Conservation (phyloP, 2,888 invertebrate species). For the Cepaea hortensis region DNA sequence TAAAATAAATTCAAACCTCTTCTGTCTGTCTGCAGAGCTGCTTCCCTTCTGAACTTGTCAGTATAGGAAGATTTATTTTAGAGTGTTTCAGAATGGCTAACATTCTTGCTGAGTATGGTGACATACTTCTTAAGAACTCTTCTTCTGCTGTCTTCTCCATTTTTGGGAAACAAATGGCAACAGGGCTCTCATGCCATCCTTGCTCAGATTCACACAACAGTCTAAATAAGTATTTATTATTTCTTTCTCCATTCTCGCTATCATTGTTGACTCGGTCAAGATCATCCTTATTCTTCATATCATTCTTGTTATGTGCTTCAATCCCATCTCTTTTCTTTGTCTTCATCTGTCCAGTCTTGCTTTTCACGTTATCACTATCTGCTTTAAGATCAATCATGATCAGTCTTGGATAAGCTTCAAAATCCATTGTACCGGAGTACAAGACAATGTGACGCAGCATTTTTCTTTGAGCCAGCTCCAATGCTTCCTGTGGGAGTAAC, state of each 20-base stretch:
- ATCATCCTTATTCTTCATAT: conserved; percentile 20
- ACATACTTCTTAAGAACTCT: conserved; percentile 59
- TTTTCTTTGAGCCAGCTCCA: conserved; percentile 73
- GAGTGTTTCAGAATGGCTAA: conserved; percentile 70
- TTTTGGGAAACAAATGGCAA: conserved; percentile 56
- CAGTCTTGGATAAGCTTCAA: conserved; percentile 66
- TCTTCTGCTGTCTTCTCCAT: conserved; percentile 54
- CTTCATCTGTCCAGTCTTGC: background rate
- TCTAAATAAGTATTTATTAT: conserved; percentile 60
- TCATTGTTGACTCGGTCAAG: conserved; percentile 7
- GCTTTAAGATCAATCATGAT: conserved; percentile 64
- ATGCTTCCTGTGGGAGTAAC: conserved; percentile 63
- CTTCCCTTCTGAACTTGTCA: conserved; percentile 63
- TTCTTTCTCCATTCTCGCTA: conserved; percentile 3
- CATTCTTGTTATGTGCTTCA: conserved; percentile 18
- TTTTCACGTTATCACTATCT: background rate
- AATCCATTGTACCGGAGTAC: conserved; percentile 60
- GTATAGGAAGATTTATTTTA: conserved; percentile 57
- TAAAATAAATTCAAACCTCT: conserved; percentile 40
- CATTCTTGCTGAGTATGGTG: conserved; percentile 67
- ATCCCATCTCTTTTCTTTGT: conserved; percentile 38
- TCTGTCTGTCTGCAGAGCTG: conserved; percentile 62
- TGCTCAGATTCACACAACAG: conserved; percentile 66
- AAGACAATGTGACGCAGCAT: conserved; percentile 68
- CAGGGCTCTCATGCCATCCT: conserved; percentile 64